Evolutionary conservation across 2,797 vertebrate species (phyloP).

Genomic region (Phoeniculus purpureus): DNA sequence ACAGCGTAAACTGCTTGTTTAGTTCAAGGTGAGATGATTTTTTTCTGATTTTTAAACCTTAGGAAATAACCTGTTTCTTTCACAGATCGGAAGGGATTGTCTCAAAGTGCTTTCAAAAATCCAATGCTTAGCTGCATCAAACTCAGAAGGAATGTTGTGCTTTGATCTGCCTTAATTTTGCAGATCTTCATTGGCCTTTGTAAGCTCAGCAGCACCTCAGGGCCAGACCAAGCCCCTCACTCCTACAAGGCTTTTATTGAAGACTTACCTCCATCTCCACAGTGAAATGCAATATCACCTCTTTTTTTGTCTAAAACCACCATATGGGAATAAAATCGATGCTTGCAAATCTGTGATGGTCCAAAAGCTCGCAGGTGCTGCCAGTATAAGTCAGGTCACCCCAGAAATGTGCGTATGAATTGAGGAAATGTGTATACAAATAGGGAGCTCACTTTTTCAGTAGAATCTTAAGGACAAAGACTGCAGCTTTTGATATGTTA

Average conservation of each 20-base stretch:
- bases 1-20: not conserved
- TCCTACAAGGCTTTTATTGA: not conserved
- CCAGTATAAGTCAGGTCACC: not conserved
- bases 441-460: not conserved
- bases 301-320: not conserved
- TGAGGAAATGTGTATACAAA: not conserved
- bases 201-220: not conserved
- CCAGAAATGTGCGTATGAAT: not conserved
- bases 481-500: not conserved
- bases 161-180: not conserved
- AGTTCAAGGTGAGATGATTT: not conserved
- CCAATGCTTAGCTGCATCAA: fast-evolving
- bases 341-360: not conserved
- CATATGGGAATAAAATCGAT: not conserved
- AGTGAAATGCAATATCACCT: not conserved
- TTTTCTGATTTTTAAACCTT: not conserved
- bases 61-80: not conserved
- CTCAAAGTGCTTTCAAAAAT: not conserved
- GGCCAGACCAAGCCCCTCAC: not conserved
- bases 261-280: not conserved
- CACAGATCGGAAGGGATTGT: not conserved
- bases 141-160: not conserved
- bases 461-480: not conserved
- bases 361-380: not conserved
- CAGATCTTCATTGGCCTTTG: not conserved